A percentile compares a stretch with the other conserved stretches of the same genome.
phyloP scores from a whole-genome alignment of 2,113 vertebrate genomes.

The Dunckerocampus dactyliophorus region DNA sequence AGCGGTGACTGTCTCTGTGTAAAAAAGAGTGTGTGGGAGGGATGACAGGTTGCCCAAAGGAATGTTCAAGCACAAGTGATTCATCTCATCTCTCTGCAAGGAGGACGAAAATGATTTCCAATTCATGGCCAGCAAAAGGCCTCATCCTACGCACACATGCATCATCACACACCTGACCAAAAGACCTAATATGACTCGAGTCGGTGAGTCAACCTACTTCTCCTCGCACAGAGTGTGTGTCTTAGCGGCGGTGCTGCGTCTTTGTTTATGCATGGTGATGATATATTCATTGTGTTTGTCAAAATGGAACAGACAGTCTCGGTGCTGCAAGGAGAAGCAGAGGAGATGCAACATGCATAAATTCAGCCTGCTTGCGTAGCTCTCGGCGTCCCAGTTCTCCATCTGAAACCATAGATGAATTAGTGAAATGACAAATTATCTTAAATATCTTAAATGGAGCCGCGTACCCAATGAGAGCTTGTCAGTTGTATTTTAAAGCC shows the following conservation, averaged over 20 bases:
- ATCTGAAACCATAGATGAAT: conserved; percentile 33
- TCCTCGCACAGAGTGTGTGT: background rate
- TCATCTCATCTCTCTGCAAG: conserved; percentile 45
- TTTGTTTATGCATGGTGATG: conserved; percentile 40
- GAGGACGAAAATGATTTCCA: conserved; percentile 44
- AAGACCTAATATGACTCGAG: conserved; percentile 17
- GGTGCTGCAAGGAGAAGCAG: conserved; percentile 27
- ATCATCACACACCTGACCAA: conserved; percentile 31
- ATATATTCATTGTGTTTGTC: conserved; percentile 62
- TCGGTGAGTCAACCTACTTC: conserved; percentile 18
- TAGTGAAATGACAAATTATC: conserved; percentile 46
- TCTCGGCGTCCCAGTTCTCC: conserved; percentile 22
- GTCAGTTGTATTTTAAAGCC: conserved; percentile 19
- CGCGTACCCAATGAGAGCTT: conserved; percentile 23
- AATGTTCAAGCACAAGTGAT: conserved; percentile 54
- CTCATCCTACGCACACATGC: conserved; percentile 32
- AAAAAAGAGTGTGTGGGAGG: conserved; percentile 56
- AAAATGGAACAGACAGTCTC: conserved; percentile 52
- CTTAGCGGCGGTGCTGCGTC: conserved; percentile 21
- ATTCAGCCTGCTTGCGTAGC: conserved; percentile 19
- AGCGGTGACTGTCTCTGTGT: conserved; percentile 36
- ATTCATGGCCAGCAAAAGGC: conserved; percentile 52
- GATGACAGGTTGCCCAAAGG: conserved; percentile 55
- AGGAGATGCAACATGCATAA: conserved; percentile 49
- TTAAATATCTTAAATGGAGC: conserved; percentile 27